Conservation (phyloP, 2,113 vertebrate genomes). For the Gymnarchus niloticus region DNA sequence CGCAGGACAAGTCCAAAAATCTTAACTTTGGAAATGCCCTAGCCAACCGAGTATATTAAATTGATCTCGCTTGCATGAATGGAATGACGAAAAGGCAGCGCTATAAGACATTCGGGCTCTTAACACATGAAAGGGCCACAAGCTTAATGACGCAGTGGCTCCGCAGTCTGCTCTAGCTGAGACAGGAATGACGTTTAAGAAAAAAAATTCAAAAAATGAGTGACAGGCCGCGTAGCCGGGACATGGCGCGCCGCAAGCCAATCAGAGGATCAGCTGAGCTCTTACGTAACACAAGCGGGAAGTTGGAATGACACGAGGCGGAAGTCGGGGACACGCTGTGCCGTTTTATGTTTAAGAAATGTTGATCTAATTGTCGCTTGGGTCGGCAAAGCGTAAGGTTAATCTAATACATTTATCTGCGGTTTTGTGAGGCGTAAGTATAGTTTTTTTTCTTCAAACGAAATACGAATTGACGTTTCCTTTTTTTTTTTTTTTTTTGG, state of each 20-base stretch:
- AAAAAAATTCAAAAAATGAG: neutral
- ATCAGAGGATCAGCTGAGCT: conserved; percentile 37
- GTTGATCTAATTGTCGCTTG: neutral
- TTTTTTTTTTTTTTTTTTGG: neutral
- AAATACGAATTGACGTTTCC: neutral
- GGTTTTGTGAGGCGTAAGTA: conserved; percentile 26
- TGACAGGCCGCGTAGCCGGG: conserved; percentile 5
- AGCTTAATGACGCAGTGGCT: neutral
- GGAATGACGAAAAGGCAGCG: no score
- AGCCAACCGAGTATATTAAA: no score
- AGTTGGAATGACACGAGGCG: conserved; percentile 37
- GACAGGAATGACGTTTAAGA: neutral
- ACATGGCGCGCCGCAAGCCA: neutral
- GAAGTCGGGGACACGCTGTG: conserved; percentile 36
- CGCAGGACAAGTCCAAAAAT: neutral
- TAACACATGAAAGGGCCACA: no score
- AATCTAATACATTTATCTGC: neutral
- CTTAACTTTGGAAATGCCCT: no score
- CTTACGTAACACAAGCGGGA: conserved; percentile 44
- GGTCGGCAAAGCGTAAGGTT: neutral
- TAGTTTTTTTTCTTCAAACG: neutral
- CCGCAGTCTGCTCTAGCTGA: neutral
- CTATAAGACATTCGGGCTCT: no score
- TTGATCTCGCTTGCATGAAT: no score
- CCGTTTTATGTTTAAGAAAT: conserved; percentile 21